A percentile compares a stretch with the other conserved stretches of the same genome.
These are phyloP conservation scores for Octopus sinensis DNA, from an alignment of 1,140 invertebrate species.

Conservation along the genomic window DNA sequence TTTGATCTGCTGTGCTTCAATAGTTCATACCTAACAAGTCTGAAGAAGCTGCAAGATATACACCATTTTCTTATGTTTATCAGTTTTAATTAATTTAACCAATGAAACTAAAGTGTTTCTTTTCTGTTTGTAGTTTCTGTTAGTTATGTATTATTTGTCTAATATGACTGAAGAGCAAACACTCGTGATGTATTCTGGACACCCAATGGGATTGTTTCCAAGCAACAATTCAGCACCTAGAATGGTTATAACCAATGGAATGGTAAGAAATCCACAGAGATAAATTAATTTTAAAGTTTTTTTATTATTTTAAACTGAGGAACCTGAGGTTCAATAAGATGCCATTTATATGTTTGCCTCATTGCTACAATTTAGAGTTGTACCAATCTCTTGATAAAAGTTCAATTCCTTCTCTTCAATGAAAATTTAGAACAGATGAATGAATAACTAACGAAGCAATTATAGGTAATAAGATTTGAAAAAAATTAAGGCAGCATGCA, in stretches of 20 bases:
- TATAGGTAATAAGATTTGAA: too few species aligned
- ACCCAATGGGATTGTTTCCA: slow-evolving; percentile 69
- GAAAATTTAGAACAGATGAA: too few species aligned
- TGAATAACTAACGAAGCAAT: too few species aligned
- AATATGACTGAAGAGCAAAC: slow-evolving; percentile 67
- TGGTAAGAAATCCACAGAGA: slow-evolving; percentile 56
- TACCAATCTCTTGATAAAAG: neutral
- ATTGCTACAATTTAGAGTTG: neutral
- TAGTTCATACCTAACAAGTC: too few species aligned
- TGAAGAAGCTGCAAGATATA: too few species aligned
- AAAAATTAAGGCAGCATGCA: too few species aligned
- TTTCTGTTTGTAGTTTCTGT: slow-evolving; percentile 62
- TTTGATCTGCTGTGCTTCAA: too few species aligned
- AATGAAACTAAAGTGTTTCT: too few species aligned
- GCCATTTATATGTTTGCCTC: neutral
- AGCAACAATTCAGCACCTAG: slow-evolving; percentile 60
- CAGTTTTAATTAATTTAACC: too few species aligned
- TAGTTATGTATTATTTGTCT: slow-evolving; percentile 65
- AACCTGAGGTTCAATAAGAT: neutral
- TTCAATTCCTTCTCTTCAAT: neutral
- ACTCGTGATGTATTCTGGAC: slow-evolving; percentile 68
- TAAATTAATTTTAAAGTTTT: slow-evolving; percentile 9
- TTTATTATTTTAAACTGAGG: neutral
- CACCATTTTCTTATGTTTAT: too few species aligned
- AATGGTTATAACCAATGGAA: slow-evolving; percentile 70